Conservation (phyloP, 1,140 invertebrate genomes). For the Mizuhopecten yessoensis region DNA sequence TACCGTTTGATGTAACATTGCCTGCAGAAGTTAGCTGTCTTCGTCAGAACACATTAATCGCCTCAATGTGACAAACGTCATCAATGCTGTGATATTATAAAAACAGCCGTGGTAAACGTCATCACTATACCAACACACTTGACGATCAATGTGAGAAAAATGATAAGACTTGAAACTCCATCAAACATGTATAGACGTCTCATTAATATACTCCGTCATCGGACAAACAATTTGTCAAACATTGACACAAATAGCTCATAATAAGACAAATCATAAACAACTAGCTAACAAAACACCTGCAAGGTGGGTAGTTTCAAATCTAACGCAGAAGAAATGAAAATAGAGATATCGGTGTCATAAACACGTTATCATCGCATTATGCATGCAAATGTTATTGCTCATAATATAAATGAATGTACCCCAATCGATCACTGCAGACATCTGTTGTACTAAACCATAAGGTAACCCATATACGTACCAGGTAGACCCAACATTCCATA, state of each 20-base stretch:
- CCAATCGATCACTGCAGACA: neutral
- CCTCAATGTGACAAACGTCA: neutral
- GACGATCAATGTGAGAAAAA: neutral
- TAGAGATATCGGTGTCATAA: neutral
- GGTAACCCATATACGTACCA: too few relatives aligned
- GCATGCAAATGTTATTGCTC: neutral
- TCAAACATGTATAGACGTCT: neutral
- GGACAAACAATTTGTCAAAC: neutral
- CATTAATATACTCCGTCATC: neutral
- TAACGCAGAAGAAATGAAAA: neutral
- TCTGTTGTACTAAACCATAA: too few relatives aligned
- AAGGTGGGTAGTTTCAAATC: neutral
- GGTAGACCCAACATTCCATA: too few relatives aligned
- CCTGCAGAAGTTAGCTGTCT: neutral
- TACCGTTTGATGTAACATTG: neutral
- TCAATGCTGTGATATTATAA: neutral
- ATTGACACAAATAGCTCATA: neutral
- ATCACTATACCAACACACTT: slow-evolving; percentile 7
- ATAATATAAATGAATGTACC: neutral
- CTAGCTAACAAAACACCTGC: neutral
- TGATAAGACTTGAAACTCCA: neutral
- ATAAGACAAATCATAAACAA: neutral
- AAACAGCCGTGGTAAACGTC: neutral
- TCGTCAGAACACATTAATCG: neutral
- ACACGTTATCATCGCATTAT: neutral